Evolutionary conservation across 1,140 invertebrate species (phyloP).

Genomic region (Cyclina sinensis): DNA sequence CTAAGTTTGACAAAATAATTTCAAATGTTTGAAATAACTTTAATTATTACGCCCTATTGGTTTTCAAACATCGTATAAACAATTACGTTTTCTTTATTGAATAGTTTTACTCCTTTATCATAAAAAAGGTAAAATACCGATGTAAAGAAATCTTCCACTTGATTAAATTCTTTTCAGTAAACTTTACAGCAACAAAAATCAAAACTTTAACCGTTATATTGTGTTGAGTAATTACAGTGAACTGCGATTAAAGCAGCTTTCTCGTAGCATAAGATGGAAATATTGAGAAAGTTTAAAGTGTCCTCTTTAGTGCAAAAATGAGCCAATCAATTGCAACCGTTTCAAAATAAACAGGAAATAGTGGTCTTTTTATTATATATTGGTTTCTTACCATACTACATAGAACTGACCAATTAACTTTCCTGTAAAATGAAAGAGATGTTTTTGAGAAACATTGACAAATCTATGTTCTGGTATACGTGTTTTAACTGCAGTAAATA

Average conservation of each 20-base stretch:
- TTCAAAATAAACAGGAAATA: too few species aligned
- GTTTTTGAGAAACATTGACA: too few species aligned
- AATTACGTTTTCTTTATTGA: not conserved
- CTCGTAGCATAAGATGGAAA: not conserved
- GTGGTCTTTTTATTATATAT: too few species aligned
- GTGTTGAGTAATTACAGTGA: slow-evolving; percentile 1
- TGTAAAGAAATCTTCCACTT: not conserved
- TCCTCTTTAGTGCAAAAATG: too few species aligned
- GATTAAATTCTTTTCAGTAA: slow-evolving; percentile 6
- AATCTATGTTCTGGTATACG: too few species aligned
- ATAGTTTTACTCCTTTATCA: not conserved
- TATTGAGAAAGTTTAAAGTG: too few species aligned
- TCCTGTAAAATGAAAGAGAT: too few species aligned
- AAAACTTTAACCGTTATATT: not conserved
- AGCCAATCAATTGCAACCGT: too few species aligned
- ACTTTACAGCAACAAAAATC: slow-evolving; percentile 3
- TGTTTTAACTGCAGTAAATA: too few species aligned
- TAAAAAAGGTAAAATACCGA: not conserved
- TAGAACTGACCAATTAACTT: too few species aligned
- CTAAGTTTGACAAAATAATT: slow-evolving; percentile 1
- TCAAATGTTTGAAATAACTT: slow-evolving; percentile 22
- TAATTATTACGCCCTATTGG: not conserved
- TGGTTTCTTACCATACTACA: too few species aligned
- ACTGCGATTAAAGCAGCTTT: not conserved
- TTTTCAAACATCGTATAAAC: slow-evolving; percentile 12